Conservation (phyloP, 2,888 invertebrate species). For the Nephrotoma flavescens region DNA sequence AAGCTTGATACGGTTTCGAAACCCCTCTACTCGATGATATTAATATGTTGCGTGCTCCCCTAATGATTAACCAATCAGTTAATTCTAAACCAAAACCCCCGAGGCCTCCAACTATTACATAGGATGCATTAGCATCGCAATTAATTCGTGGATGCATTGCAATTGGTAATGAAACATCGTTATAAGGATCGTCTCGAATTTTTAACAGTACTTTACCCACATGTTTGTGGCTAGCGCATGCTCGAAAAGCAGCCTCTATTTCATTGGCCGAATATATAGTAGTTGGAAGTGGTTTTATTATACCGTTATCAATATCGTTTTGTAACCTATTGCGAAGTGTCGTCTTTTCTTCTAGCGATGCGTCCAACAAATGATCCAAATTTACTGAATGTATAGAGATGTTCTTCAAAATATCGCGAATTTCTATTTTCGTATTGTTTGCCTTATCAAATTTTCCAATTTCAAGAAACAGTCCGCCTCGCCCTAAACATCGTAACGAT, state of each 20-base stretch:
- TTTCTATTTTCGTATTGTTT: constrained; percentile 42
- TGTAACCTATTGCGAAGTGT: too few species aligned
- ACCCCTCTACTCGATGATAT: too few species aligned
- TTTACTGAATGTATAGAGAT: constrained; percentile 64
- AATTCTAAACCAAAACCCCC: too few species aligned
- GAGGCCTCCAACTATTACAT: constrained; percentile 30
- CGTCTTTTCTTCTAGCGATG: constrained; percentile 13
- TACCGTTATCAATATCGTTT: constrained; percentile 46
- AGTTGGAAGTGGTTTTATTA: constrained; percentile 50
- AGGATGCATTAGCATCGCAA: constrained; percentile 24
- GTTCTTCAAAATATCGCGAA: constrained; percentile 55
- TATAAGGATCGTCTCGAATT: constrained; percentile 20
- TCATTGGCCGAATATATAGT: constrained; percentile 48
- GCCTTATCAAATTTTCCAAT: constrained; percentile 76
- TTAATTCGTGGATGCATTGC: constrained; percentile 21
- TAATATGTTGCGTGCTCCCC: too few species aligned
- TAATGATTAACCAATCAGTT: too few species aligned
- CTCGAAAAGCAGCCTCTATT: constrained; percentile 56
- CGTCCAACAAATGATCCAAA: constrained; percentile 51
- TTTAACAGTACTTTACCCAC: constrained; percentile 53
- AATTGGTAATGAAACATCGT: constrained; percentile 20
- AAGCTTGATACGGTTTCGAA: too few species aligned
- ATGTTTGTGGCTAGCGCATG: constrained; percentile 55
- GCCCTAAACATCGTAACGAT: constrained; percentile 43
- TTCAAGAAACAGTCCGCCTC: constrained; percentile 58